These are phyloP conservation scores for Halocaridina rubra DNA, from an alignment of 2,888 invertebrate species.

Conservation along the genomic window DNA sequence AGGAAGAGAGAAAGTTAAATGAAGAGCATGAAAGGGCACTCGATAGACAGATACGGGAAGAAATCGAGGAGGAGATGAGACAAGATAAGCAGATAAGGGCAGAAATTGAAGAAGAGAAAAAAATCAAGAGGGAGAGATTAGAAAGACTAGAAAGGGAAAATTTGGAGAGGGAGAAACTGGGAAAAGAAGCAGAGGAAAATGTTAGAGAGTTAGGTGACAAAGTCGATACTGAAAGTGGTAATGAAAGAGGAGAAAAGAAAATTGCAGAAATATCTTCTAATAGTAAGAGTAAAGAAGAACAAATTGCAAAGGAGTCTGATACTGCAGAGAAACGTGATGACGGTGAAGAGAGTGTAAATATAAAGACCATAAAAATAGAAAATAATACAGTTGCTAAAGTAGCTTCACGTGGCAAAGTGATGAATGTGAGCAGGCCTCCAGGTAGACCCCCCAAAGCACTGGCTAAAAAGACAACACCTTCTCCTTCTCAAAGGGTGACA, in stretches of 20 bases:
- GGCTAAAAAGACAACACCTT: neutral
- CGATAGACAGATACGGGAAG: constrained; percentile 3
- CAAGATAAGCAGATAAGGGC: constrained; percentile 2
- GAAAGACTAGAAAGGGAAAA: constrained; percentile 20
- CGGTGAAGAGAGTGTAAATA: neutral
- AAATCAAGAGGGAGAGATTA: neutral
- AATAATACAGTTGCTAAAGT: neutral
- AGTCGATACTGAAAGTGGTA: neutral
- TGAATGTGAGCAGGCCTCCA: constrained; percentile 45
- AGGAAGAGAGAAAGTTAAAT: neutral
- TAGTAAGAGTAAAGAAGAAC: neutral
- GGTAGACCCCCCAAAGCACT: neutral
- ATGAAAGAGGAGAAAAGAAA: neutral
- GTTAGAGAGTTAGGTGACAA: too few species aligned
- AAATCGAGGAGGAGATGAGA: constrained; percentile 23
- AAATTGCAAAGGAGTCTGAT: neutral
- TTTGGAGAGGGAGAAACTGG: neutral
- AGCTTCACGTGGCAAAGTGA: constrained; percentile 34
- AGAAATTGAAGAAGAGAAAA: neutral
- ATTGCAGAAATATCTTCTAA: neutral
- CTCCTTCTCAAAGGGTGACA: constrained; percentile 9
- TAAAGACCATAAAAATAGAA: neutral
- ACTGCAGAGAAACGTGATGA: too few species aligned
- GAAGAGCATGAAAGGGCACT: neutral
- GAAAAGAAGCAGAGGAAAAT: constrained; percentile 22